These are phyloP conservation scores for Atopsyche davidsoni DNA, from an alignment of 1,140 invertebrate species.

Conservation along the genomic window DNA sequence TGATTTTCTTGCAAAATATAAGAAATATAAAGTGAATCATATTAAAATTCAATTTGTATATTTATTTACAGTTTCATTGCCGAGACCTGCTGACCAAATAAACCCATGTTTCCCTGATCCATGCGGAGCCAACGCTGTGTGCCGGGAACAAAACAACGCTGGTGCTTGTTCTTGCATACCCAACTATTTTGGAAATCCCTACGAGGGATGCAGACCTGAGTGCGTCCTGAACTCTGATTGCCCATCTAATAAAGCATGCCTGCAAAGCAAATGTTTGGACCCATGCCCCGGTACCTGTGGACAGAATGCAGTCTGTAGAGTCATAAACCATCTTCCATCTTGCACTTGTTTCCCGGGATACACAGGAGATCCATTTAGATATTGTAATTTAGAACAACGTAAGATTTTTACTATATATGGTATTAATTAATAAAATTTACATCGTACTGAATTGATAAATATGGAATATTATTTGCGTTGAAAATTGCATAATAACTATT, in stretches of 20 bases:
- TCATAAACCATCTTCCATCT: slow-evolving; percentile 69
- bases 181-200: slow-evolving; percentile 51
- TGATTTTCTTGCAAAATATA: neutral
- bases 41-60: slow-evolving; percentile 22
- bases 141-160: slow-evolving; percentile 49
- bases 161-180: slow-evolving; percentile 52
- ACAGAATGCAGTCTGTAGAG: slow-evolving; percentile 63
- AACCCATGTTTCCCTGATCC: slow-evolving; percentile 43
- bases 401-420: neutral
- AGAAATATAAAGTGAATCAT: neutral
- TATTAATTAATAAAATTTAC: neutral
- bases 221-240: slow-evolving; percentile 53
- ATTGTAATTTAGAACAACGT: slow-evolving; percentile 44
- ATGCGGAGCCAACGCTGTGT: slow-evolving; percentile 49
- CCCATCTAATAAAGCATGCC: slow-evolving; percentile 58
- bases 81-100: slow-evolving; percentile 32
- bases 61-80: slow-evolving; percentile 38
- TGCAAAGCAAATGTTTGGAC: slow-evolving; percentile 64
- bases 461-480: neutral
- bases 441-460: neutral
- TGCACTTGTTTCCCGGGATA: slow-evolving; percentile 66
- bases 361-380: slow-evolving; percentile 64
- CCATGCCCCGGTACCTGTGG: slow-evolving; percentile 70
- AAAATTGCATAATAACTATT: slow-evolving; percentile 25
- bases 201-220: slow-evolving; percentile 50